Conservation (phyloP, 2,888 invertebrate species). For the Ferrisia virgata region DNA sequence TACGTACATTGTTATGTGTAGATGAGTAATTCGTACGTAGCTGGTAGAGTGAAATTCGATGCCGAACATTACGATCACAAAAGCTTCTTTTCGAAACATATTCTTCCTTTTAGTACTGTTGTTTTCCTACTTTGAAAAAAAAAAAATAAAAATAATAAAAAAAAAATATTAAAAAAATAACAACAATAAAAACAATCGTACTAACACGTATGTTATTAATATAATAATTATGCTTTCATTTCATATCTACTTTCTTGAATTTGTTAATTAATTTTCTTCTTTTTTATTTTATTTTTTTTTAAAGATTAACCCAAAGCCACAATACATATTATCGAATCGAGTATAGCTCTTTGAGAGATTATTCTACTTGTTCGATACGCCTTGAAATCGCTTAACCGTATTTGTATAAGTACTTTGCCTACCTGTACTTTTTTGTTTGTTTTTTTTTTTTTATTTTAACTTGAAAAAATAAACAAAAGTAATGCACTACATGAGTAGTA, state of each 20-base stretch:
- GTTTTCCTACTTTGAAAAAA: neutral
- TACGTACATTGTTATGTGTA: no score
- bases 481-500: slow-evolving; percentile 45
- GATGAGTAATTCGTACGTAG: no score
- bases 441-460: no score
- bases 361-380: neutral
- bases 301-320: neutral
- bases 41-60: neutral
- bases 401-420: neutral
- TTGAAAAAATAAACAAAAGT: slow-evolving; percentile 3
- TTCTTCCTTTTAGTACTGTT: neutral
- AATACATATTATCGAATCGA: neutral
- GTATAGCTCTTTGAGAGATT: neutral
- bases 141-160: neutral
- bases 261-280: neutral
- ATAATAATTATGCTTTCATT: neutral
- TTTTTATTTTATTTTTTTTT: neutral
- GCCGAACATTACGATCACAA: slow-evolving; percentile 8
- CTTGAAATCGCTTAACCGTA: neutral
- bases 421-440: slow-evolving; percentile 19
- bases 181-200: no score
- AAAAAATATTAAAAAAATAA: no score
- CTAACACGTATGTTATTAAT: neutral
- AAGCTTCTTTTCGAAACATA: neutral
- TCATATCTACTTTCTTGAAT: neutral